Percentiles rank a stretch among this genome's conserved stretches.
phyloP scores from a whole-genome alignment of 1,140 invertebrate genomes.

The Bradynema listronoti region DNA sequence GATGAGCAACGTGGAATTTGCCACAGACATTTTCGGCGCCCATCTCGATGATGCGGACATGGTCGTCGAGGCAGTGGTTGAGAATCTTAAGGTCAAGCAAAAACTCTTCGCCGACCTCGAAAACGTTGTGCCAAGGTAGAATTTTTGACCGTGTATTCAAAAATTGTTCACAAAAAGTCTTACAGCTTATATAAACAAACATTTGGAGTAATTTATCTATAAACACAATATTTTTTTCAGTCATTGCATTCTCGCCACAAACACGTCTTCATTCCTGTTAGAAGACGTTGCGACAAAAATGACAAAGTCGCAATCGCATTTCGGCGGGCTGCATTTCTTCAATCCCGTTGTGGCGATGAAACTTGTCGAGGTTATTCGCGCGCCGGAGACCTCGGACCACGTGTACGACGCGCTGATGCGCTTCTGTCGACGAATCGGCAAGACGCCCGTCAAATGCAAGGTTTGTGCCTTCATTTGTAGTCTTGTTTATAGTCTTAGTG shows the following conservation, averaged over 20 bases:
- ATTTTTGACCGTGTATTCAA: constrained; percentile 4
- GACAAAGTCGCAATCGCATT: constrained; percentile 62
- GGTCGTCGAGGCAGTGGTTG: constrained; percentile 51
- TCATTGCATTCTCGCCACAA: constrained; percentile 68
- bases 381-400: constrained; percentile 65
- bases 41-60: constrained; percentile 42
- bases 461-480: too few relatives aligned
- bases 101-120: constrained; percentile 27
- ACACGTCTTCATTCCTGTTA: constrained; percentile 79
- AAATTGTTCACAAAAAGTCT: neutral
- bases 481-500: neutral
- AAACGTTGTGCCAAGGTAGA: constrained; percentile 17
- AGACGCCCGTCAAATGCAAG: constrained; percentile 52
- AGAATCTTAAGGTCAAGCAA: constrained; percentile 52
- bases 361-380: constrained; percentile 67
- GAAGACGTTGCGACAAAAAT: constrained; percentile 69
- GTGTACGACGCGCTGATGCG: constrained; percentile 69
- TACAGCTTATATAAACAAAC: neutral
- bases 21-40: constrained; percentile 30
- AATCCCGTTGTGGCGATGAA: constrained; percentile 87
- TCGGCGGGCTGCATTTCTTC: constrained; percentile 82
- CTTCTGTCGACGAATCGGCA: constrained; percentile 70
- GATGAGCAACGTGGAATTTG: constrained; percentile 26
- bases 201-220: constrained; percentile 8
- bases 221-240: constrained; percentile 12